Conservation (phyloP, 2,797 vertebrate genomes). For the Siniperca scherzeri region DNA sequence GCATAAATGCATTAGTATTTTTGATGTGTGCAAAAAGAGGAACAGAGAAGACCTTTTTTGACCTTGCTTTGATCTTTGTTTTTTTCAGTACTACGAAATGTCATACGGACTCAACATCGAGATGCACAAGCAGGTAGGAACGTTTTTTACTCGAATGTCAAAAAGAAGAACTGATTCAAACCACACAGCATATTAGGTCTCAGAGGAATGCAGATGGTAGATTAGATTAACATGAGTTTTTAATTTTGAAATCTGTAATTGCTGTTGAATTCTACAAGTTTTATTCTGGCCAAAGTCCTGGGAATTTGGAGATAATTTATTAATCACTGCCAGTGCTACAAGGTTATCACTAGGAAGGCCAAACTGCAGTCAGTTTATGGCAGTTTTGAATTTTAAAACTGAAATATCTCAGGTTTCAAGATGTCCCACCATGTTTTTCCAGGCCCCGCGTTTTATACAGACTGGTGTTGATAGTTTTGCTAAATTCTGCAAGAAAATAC, state of each 20-base stretch:
- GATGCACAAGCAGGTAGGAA: conserved; percentile 97
- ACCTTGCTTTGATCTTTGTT: conserved; percentile 75
- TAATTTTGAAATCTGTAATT: conserved; percentile 1
- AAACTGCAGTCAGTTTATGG: neutral
- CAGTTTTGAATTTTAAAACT: conserved; percentile 1
- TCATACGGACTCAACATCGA: conserved; percentile 98
- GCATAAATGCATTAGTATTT: conserved; percentile 13
- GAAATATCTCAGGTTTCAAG: conserved; percentile 1
- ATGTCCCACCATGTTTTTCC: neutral
- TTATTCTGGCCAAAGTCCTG: too few relatives aligned
- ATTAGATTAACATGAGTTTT: neutral
- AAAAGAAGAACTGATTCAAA: conserved; percentile 22
- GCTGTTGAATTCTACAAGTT: neutral
- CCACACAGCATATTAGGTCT: neutral
- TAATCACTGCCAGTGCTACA: neutral
- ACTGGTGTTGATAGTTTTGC: neutral
- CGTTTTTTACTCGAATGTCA: neutral
- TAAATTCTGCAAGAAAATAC: neutral
- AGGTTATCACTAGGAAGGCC: neutral
- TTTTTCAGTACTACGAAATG: conserved; percentile 95
- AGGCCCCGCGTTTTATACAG: neutral
- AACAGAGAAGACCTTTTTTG: conserved; percentile 31
- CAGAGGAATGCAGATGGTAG: neutral
- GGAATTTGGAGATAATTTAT: conserved; percentile 20
- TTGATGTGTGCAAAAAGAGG: conserved; percentile 34